Evolutionary conservation across 2,888 invertebrate species (phyloP), one percentile per base, ranked within the genome.

Genomic region (Apamea epomidion): DNA sequence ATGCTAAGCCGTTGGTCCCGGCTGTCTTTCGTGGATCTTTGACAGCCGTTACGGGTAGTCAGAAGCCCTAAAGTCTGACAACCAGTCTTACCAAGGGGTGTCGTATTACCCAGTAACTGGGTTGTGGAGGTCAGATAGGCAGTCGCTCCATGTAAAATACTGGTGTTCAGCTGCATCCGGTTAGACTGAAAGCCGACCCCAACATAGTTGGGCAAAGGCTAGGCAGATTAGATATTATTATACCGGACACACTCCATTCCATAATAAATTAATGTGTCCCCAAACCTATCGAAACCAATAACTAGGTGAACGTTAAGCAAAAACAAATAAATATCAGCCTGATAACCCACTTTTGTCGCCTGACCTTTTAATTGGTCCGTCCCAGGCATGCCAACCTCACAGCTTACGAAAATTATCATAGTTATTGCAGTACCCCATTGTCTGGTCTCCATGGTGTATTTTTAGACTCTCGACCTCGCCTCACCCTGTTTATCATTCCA

Each of bases 401-500:
- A 14, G 21, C 64, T 60, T 21, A 67, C 77, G 80, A 76, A 87
- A 88, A 91, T 89, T 87, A 87, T 90, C 83, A 86, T 78, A 87
- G 84, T 83, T 88, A 89, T 91, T 90, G 91, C 88, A 87, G 81
- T 88, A 83, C 81, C 82, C 82, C 88, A 89, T 87, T 87, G 86
- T 87, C 71, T 84, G 79, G 82, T 88, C 87, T 85, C 85, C 88
- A 87, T 88, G 88, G 86, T 85, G 85, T 93, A 93, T 92, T 91
- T 93, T 92, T 92, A 91, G 92, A 87, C 76, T 78, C 78, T 58
- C 84, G 92, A 78, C 93, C 93, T 92, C 90, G 88, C 67, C 77
- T 78, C 62, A 84, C 82, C 83, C 91, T 91, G 87, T 67, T 93
- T 93, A 78, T 82, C 89, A 93, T 93, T 92, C 93, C 76, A 81